Evolutionary conservation across 1,140 invertebrate species (phyloP).

Genomic region (Propsilocerus akamusi): DNA sequence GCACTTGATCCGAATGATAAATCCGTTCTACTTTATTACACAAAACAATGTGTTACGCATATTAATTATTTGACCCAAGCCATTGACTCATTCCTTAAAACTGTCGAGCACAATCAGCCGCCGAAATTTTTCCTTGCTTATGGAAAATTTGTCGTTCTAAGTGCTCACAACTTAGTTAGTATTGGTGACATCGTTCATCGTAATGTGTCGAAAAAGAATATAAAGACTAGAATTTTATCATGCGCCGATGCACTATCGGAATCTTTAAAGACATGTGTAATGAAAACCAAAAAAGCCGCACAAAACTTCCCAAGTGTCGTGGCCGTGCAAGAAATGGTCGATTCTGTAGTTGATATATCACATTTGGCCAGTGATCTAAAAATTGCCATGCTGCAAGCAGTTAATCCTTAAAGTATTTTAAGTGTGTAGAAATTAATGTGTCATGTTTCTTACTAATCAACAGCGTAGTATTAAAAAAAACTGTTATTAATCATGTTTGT

Average conservation of each 20-base stretch:
- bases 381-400: slow-evolving; percentile 36
- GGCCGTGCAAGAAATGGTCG: slow-evolving; percentile 86
- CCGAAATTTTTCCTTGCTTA: slow-evolving; percentile 85
- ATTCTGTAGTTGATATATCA: slow-evolving; percentile 67
- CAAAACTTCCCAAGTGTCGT: slow-evolving; percentile 76
- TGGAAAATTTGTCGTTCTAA: slow-evolving; percentile 83
- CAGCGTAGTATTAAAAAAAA: no score
- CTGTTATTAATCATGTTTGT: no score
- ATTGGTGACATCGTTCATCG: slow-evolving; percentile 83
- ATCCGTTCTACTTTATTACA: slow-evolving; percentile 71
- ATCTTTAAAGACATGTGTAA: slow-evolving; percentile 62
- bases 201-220: slow-evolving; percentile 48
- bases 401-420: slow-evolving; percentile 8
- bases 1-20: slow-evolving; percentile 58
- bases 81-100: slow-evolving; percentile 78
- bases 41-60: slow-evolving; percentile 64
- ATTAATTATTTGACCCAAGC: slow-evolving; percentile 68
- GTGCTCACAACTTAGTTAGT: slow-evolving; percentile 80
- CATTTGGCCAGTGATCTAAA: slow-evolving; percentile 58
- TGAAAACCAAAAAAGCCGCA: slow-evolving; percentile 76
- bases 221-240: slow-evolving; percentile 51
- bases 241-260: slow-evolving; percentile 72
- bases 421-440: no score
- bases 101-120: slow-evolving; percentile 80
- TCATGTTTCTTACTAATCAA: no score